phyloP scores from a whole-genome alignment of 92 coral and sea anemone species.

The Heliopora coerulea region DNA sequence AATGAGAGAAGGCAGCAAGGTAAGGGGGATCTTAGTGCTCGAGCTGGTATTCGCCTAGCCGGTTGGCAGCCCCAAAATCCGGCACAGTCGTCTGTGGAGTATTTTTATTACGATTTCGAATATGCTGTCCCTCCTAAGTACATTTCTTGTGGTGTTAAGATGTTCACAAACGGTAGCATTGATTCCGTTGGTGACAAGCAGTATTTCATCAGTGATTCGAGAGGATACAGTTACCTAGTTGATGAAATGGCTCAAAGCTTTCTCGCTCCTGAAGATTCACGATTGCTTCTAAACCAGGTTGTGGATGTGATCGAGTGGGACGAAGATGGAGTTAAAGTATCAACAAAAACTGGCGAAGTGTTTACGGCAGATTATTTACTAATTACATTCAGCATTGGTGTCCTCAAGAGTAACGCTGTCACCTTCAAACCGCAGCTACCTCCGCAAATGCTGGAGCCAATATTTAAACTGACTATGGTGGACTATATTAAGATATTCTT shows the following conservation, averaged over 20 bases:
- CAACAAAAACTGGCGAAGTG: conserved; percentile 52
- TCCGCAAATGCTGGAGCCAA: conserved; percentile 65
- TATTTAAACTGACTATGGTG: conserved; percentile 76
- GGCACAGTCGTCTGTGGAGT: conserved; percentile 59
- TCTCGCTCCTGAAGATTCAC: conserved; percentile 53
- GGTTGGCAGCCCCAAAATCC: conserved; percentile 65
- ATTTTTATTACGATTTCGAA: conserved; percentile 73
- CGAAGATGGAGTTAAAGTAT: conserved; percentile 52
- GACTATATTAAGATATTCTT: conserved; percentile 78
- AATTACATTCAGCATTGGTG: conserved; percentile 82
- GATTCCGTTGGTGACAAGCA: conserved; percentile 55
- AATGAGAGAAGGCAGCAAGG: conserved; percentile 46
- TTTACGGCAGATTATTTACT: conserved; percentile 68
- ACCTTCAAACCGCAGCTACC: conserved; percentile 65
- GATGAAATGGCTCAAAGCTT: conserved; percentile 66
- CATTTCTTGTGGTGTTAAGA: conserved; percentile 50
- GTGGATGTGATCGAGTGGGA: conserved; percentile 59
- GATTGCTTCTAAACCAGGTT: conserved; percentile 57
- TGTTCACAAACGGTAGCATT: conserved; percentile 56
- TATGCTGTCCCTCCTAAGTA: conserved; percentile 73
- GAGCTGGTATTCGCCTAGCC: conserved; percentile 67
- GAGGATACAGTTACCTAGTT: conserved; percentile 64
- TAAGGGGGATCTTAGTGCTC: conserved; percentile 60
- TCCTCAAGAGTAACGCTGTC: conserved; percentile 61
- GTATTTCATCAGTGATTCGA: conserved; percentile 67